Evolutionary conservation across 2,888 invertebrate species (phyloP).

Genomic region (Punctoribates punctum): DNA sequence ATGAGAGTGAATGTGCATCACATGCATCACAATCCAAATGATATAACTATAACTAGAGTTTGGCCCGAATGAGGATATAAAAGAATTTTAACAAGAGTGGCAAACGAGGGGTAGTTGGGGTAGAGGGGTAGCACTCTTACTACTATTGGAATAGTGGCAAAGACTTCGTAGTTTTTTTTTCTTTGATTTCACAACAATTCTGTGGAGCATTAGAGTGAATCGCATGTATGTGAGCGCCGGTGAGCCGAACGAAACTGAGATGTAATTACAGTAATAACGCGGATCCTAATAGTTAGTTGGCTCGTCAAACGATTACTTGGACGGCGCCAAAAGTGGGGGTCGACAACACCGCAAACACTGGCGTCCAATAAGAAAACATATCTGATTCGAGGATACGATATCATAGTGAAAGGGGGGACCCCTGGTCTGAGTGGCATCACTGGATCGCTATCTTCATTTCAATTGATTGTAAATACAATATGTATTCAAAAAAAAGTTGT

Average conservation of each 20-base stretch:
- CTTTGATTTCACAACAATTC: constrained; percentile 30
- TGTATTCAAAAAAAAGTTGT: too few relatives aligned
- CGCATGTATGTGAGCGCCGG: not conserved
- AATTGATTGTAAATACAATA: not conserved
- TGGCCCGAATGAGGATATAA: constrained; percentile 31
- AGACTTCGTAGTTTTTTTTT: constrained; percentile 2
- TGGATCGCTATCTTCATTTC: too few relatives aligned
- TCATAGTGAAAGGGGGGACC: not conserved
- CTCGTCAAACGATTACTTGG: constrained; percentile 40
- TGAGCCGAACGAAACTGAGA: constrained; percentile 32
- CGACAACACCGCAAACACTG: constrained; percentile 15
- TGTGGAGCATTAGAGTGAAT: constrained; percentile 25
- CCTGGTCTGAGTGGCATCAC: not conserved
- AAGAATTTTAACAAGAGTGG: constrained; percentile 33
- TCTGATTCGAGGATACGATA: not conserved
- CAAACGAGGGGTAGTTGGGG: not conserved
- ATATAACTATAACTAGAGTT: constrained; percentile 13
- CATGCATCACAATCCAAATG: not conserved
- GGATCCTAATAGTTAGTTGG: constrained; percentile 35
- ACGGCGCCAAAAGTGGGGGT: constrained; percentile 36
- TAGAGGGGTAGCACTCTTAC: not conserved
- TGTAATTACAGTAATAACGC: constrained; percentile 39
- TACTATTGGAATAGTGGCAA: constrained; percentile 5
- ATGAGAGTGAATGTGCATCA: constrained; percentile 8
- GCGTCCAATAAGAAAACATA: not conserved